Evolutionary conservation across 64 coral and sea anemone genomes (phyloP), one percentile per base, ranked within the genome.

Genomic region (Stichodactyla mertensii): DNA sequence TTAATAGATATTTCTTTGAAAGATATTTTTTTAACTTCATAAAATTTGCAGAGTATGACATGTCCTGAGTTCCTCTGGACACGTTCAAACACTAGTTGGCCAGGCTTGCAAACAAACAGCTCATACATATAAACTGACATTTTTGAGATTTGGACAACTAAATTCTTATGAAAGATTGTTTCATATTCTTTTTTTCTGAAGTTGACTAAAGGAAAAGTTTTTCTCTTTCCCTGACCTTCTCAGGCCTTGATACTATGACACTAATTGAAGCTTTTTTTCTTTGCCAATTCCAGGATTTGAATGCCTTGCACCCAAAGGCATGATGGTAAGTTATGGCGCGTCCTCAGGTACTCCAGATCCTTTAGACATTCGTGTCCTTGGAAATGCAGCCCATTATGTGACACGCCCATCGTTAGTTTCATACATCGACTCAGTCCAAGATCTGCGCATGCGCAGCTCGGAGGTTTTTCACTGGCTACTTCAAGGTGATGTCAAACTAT

Each of bases 401-500:
- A 82, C 59, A 10, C 56, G 67, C 14, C 92, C 92, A 7, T 86
- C 85, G 26, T 18, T 93, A 55, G 86, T 77, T 66, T 18, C 86
- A 19, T 89, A 89, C 62, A 55, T 93, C 26, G 55, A 56, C 18
- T 82, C 79, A 14, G 70, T 86, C 6, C 78, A 86, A 13, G 92
- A 93, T 64, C 60, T 93, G 54, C 85, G 87, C 20, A 54, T 85
- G 84, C 85, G 88, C 10, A 93, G 92, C 52, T 89, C 88, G 16
- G 67, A 77, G 57, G 92, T 93, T 3, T 90, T 93, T 36, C 56
- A 87, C 8, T 93, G 92, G 92, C 53, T 93, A 26, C 64, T 83
- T 36, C 31, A 90, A n/a, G 92, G 78, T 74, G 74, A 89, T 31
- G 85, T 93, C 7, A 93, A 93, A 66, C 82, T 93, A 59, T 84